These are phyloP conservation scores for Alviniconcha strummeri DNA, from an alignment of 2,888 invertebrate species.

Conservation along the genomic window DNA sequence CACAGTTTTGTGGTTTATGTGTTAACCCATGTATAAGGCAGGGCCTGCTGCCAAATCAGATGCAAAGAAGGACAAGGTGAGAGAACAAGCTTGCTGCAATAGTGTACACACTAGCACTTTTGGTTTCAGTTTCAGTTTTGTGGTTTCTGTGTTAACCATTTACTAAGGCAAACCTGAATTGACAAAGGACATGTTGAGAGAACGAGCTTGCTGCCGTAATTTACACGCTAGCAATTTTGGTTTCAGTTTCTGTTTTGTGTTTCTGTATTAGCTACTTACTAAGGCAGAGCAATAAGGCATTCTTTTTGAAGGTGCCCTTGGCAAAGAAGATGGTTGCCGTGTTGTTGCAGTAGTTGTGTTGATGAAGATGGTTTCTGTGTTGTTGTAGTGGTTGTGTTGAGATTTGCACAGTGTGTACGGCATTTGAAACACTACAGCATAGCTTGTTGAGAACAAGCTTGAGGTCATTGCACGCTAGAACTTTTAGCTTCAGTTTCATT, in stretches of 20 bases:
- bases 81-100: background rate
- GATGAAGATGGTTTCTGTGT: conserved; percentile 40
- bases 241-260: no score
- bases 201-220: no score
- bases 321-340: conserved; percentile 26
- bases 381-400: no score
- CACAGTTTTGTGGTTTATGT: no score
- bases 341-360: background rate
- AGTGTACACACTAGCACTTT: background rate
- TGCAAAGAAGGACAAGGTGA: conserved; percentile 44
- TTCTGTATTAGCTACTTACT: background rate
- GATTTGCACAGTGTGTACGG: no score
- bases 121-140: no score
- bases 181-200: no score
- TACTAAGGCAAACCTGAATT: conserved; percentile 36
- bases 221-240: no score
- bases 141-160: no score
- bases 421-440: no score
- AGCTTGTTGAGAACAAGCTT: background rate
- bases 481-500: background rate
- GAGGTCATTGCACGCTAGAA: background rate
- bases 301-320: no score
- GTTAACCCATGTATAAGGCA: conserved; percentile 6
- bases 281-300: conserved; percentile 26
- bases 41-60: conserved; percentile 37